These are phyloP conservation scores for Cephalopachus bancanus DNA, from an alignment of 2,797 vertebrate genomes.

Conservation along the genomic window DNA sequence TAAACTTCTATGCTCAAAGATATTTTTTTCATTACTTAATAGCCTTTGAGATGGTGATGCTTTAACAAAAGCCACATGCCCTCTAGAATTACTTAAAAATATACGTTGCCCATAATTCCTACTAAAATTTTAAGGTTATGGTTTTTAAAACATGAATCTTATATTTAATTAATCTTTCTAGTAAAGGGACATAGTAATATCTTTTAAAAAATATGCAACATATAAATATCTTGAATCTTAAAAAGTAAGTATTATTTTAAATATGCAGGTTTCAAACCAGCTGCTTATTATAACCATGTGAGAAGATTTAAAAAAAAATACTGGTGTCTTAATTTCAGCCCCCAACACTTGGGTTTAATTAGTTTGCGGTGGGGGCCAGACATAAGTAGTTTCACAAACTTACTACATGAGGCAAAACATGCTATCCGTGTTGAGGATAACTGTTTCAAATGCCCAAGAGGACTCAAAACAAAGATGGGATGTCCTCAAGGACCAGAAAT, in stretches of 20 bases:
- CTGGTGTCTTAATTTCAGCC: background rate
- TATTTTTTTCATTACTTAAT: background rate
- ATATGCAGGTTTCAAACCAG: background rate
- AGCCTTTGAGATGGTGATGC: background rate
- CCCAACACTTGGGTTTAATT: background rate
- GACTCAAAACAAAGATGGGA: background rate
- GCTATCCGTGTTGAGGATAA: background rate
- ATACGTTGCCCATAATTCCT: background rate
- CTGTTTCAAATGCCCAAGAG: background rate
- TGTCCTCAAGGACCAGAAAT: background rate
- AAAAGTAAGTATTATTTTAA: slow-evolving; percentile 22
- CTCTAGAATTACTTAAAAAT: background rate
- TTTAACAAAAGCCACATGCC: background rate
- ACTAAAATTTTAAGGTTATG: background rate
- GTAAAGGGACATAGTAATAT: background rate
- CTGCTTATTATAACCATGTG: background rate
- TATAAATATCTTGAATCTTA: background rate
- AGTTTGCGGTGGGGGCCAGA: background rate
- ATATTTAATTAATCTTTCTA: slow-evolving; percentile 9
- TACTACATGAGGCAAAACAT: background rate
- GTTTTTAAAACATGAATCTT: background rate
- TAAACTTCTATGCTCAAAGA: slow-evolving; percentile 1
- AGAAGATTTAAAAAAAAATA: background rate
- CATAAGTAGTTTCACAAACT: background rate
- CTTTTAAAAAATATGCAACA: background rate